Evolutionary conservation across 1,140 invertebrate genomes (phyloP).

Genomic region (Belonocnema kinseyi): DNA sequence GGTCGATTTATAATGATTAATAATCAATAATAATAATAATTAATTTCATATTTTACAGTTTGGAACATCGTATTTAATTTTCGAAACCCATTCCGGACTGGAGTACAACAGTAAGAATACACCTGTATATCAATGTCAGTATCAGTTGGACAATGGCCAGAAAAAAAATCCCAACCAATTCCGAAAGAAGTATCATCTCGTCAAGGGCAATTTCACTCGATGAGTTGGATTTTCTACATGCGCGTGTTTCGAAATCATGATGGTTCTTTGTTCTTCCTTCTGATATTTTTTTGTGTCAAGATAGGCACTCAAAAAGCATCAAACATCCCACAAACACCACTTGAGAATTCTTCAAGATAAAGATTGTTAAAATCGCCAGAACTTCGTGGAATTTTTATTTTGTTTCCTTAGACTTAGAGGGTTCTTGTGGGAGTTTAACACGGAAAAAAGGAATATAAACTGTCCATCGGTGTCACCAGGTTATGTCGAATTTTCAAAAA

Average conservation of each 20-base stretch:
- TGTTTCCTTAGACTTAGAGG: too few relatives aligned
- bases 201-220: constrained; percentile 65
- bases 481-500: too few relatives aligned
- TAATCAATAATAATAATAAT: too few relatives aligned
- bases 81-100: background rate
- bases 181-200: constrained; percentile 55
- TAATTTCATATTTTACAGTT: constrained; percentile 6
- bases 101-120: constrained; percentile 32
- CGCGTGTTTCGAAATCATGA: constrained; percentile 34
- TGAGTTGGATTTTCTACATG: constrained; percentile 57
- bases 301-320: constrained; percentile 26
- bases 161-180: constrained; percentile 64
- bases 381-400: background rate
- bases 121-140: constrained; percentile 61
- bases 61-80: background rate
- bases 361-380: constrained; percentile 3
- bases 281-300: constrained; percentile 30
- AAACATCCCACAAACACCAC: constrained; percentile 42
- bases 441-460: too few relatives aligned
- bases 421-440: too few relatives aligned
- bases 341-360: constrained; percentile 13
- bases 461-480: too few relatives aligned
- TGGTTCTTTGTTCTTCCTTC: constrained; percentile 32
- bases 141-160: constrained; percentile 55
- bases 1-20: too few relatives aligned